Evolutionary conservation across 2,888 invertebrate genomes (phyloP), one percentile per base, ranked within the genome.

Genomic region (Melanargia galathea): DNA sequence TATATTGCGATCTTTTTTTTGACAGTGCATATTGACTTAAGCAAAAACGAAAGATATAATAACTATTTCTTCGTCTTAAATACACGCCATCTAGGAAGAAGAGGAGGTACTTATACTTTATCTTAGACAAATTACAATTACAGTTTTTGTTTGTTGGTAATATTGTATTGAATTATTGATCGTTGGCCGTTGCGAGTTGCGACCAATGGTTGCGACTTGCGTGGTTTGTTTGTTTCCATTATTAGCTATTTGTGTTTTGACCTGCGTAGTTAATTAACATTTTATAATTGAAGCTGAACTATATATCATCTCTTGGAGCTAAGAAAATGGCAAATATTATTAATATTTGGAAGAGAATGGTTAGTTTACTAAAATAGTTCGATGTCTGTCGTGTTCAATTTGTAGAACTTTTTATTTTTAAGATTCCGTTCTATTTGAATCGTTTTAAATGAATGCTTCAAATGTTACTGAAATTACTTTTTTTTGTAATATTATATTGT

Each of bases 271-370:
- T 43, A 16, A 2, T 40, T 40, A 5, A 26, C 6, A 30, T n/a
- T n/a, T n/a, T 30, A 30, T 6, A 30, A 30, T 6, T 30, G n/a
- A 30, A 30, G 30, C 30, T 30, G 30, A 30, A 8, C 4, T n/a
- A n/a, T n/a, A n/a, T n/a, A n/a, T n/a, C n/a, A n/a, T n/a, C n/a
- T n/a, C n/a, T n/a, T n/a, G n/a, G n/a, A n/a, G n/a, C n/a, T n/a
- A n/a, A n/a, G 33, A 60, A 54, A 66, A 86, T 86, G 87, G 85
- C 86, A 43, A 87, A 83, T 71, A 73, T 86, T 63, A 74, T 80
- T 71, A 79, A 77, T 65, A 83, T 73, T 63, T 75, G 81, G 83
- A 81, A 75, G 70, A 79, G 78, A 71, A 81, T 87, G 86, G 88
- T 87, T 75, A 76, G 85, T 83, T 60, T 30, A 51, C 59, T 26